Conservation (phyloP, 1,140 invertebrate genomes). For the Drosophila azteca region DNA sequence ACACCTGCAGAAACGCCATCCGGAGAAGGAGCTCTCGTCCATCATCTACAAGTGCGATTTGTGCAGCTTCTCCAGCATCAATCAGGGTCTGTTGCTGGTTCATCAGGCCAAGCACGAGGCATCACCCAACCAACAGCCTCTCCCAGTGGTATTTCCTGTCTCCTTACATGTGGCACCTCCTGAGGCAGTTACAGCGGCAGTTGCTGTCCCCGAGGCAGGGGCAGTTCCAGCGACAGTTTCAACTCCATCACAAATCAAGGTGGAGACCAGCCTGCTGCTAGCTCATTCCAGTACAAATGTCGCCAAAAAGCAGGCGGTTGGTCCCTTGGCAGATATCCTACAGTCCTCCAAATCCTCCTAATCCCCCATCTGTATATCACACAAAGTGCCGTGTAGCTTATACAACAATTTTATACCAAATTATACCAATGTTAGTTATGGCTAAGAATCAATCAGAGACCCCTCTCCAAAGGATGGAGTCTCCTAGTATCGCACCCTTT, state of each 20-base stretch:
- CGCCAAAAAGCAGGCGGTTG: neutral
- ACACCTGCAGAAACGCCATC: constrained; percentile 75
- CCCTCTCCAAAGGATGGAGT: neutral
- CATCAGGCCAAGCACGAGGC: constrained; percentile 71
- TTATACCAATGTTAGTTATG: constrained; percentile 25
- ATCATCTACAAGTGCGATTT: constrained; percentile 71
- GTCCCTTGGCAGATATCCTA: neutral
- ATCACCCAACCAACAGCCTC: neutral
- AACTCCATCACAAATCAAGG: constrained; percentile 61
- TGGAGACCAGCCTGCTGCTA: constrained; percentile 55
- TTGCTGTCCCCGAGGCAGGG: constrained; percentile 3
- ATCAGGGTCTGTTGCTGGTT: constrained; percentile 68
- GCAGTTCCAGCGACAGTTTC: neutral
- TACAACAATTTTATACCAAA: constrained; percentile 46
- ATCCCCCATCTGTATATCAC: constrained; percentile 6
- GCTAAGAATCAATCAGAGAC: constrained; percentile 1
- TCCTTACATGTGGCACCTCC: neutral
- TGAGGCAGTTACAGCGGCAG: constrained; percentile 3
- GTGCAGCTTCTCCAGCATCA: constrained; percentile 74
- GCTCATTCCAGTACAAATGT: constrained; percentile 62
- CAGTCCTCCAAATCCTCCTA: constrained; percentile 15
- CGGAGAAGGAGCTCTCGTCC: constrained; percentile 65
- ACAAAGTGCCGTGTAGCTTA: constrained; percentile 36
- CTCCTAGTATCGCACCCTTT: too few species aligned
- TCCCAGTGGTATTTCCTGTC: neutral